Evolutionary conservation across 2,888 invertebrate species (phyloP).

Genomic region (Nomada flava): DNA sequence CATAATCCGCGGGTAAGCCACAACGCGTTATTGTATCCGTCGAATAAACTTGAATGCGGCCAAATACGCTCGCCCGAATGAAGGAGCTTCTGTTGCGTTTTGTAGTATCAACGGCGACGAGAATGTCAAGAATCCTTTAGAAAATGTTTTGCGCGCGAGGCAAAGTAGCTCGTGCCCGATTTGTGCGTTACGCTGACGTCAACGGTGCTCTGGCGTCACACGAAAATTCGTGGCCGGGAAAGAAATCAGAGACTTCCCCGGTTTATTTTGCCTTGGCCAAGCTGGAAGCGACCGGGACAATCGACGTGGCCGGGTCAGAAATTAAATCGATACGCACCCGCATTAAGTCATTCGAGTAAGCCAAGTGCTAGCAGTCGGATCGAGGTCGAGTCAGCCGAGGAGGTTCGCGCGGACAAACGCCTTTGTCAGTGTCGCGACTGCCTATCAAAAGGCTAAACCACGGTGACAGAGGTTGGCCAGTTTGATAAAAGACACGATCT

Average conservation of each 20-base stretch:
- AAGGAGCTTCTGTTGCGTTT: too few relatives aligned
- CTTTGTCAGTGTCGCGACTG: constrained; percentile 47
- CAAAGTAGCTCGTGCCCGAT: background rate
- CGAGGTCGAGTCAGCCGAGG: constrained; percentile 58
- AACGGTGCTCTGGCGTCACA: constrained; percentile 4
- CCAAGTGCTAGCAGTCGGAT: constrained; percentile 59
- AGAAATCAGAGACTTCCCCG: background rate
- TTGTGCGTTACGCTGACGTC: constrained; percentile 4
- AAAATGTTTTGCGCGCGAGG: background rate
- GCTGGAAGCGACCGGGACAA: constrained; percentile 22
- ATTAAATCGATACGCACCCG: constrained; percentile 66
- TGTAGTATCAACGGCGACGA: too few relatives aligned
- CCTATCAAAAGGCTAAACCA: constrained; percentile 59
- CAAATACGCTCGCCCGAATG: too few relatives aligned
- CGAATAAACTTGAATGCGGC: background rate
- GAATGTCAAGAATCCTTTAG: background rate
- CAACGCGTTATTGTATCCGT: background rate
- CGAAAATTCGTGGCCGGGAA: background rate
- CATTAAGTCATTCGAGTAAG: constrained; percentile 40
- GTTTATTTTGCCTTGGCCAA: constrained; percentile 12
- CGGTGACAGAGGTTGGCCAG: constrained; percentile 25
- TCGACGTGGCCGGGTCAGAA: constrained; percentile 49
- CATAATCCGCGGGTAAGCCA: background rate
- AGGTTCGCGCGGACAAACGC: constrained; percentile 44
- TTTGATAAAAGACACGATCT: constrained; percentile 50